These are phyloP conservation scores for Hirtodrosophila trivittata DNA, from an alignment of 2,888 invertebrate genomes.

Conservation along the genomic window DNA sequence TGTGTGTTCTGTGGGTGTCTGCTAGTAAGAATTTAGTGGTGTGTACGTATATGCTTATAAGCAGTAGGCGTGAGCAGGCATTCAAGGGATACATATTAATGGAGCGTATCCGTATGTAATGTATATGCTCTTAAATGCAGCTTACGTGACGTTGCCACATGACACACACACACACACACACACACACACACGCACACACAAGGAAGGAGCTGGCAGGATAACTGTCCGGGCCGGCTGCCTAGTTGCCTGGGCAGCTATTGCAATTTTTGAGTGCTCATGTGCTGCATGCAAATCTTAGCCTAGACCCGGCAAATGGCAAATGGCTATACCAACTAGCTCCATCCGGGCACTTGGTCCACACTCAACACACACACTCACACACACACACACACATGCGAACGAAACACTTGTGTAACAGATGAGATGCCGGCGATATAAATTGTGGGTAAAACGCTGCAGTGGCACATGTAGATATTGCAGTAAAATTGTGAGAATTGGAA, in stretches of 20 bases:
- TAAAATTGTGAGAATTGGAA: slow-evolving; percentile 79
- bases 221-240: slow-evolving; percentile 1
- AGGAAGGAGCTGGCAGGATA: slow-evolving; percentile 43
- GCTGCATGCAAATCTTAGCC: slow-evolving; percentile 76
- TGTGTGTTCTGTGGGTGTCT: slow-evolving; percentile 22
- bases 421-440: slow-evolving; percentile 76
- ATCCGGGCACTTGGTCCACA: slow-evolving; percentile 34
- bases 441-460: slow-evolving; percentile 72
- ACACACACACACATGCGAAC: slow-evolving; percentile 4
- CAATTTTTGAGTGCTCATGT: slow-evolving; percentile 67
- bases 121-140: slow-evolving; percentile 79
- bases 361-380: slow-evolving; percentile 19
- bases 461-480: slow-evolving; percentile 80
- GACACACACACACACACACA: slow-evolving; percentile 26
- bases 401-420: slow-evolving; percentile 70
- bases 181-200: slow-evolving; percentile 23
- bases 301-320: slow-evolving; percentile 66
- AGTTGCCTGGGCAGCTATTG: slow-evolving; percentile 45
- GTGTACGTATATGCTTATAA: slow-evolving; percentile 22
- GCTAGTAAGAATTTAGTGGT: slow-evolving; percentile 57
- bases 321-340: slow-evolving; percentile 24
- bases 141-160: slow-evolving; percentile 71
- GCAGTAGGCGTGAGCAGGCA: slow-evolving; percentile 70
- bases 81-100: slow-evolving; percentile 79
- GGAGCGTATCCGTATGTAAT: slow-evolving; percentile 80